Base-by-base conservation (phyloP, 2,113 vertebrate species). In the Lycaon pictus region DNA sequence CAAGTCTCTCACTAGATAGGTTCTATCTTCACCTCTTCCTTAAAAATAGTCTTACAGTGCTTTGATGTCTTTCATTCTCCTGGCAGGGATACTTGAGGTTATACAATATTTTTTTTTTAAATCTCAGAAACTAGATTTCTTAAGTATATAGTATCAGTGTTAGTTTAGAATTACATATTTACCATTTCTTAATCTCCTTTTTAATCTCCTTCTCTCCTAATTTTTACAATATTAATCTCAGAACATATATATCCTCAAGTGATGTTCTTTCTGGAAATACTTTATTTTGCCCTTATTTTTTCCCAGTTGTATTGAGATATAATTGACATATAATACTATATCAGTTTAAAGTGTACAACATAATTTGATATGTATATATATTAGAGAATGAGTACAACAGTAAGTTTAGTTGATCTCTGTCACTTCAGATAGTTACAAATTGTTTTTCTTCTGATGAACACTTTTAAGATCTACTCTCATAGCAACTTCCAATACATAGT, bases 351-450 rank as follows among this genome's bases (percentile, higher is more conserved):
- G 22, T 74, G 3, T 53, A 62, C 11, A 74, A 51, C 12, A 48
- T 43, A 82, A 82, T 55, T 67, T 58, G 25, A 56, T 43, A 19
- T 67, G 58, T 32, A 4, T 69, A 56, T 43, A 32, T 58, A 71
- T 53, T 25, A 12, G 29, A 84, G 51, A 92, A 27, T 74, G 29
- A 71, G 82, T 29, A 51, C 37, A 9, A 27, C 11, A 83, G 0
- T 82, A 71, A 72, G 90, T 92, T 51, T 62, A 92, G 67, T 84
- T 92, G 43, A 82, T 65, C 81, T 81, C 55, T 20, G 5, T 94
- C 76, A 69, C 32, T 19, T 88, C 55, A 81, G 32, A 55, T 55
- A 72, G 23, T 82, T 82, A 89, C 6, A 81, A 1, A 53, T 71
- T 80, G 71, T 88, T 88, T 71, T 81, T 22, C 74, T 69, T 29